These are phyloP conservation scores for Pseudochromis fuscus DNA, from an alignment of 2,797 vertebrate species.

Conservation along the genomic window DNA sequence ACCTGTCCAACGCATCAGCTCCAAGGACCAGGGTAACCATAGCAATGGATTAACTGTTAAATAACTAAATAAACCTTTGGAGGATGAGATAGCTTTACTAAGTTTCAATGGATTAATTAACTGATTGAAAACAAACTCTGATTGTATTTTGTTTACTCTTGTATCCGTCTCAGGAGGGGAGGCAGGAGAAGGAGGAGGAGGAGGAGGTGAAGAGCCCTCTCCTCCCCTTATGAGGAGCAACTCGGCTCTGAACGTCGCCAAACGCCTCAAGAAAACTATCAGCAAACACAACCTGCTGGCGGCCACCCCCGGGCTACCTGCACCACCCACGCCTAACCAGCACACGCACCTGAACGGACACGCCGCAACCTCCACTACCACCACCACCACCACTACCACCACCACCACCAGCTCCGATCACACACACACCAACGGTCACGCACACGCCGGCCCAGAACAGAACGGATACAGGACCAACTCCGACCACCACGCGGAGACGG, in stretches of 20 bases:
- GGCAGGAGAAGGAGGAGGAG: conserved; percentile 29
- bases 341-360: conserved; percentile 48
- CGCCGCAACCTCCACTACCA: neutral
- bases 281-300: conserved; percentile 87
- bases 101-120: neutral
- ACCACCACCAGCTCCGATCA: conserved; percentile 46
- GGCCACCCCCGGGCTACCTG: neutral
- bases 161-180: conserved; percentile 29
- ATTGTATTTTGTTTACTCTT: no score
- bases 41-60: neutral
- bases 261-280: conserved; percentile 90
- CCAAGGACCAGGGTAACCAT: conserved; percentile 78
- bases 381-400: neutral
- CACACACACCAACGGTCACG: conserved; percentile 14
- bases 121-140: neutral
- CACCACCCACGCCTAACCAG: conserved; percentile 22
- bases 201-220: neutral
- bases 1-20: conserved; percentile 90
- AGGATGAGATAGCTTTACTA: neutral
- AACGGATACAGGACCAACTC: neutral
- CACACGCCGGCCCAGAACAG: conserved; percentile 61
- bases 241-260: conserved; percentile 86
- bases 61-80: neutral
- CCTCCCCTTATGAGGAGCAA: conserved; percentile 81
- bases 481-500: conserved; percentile 73